Conservation (phyloP, 2,888 invertebrate genomes). For the Scaptomyza parva region DNA sequence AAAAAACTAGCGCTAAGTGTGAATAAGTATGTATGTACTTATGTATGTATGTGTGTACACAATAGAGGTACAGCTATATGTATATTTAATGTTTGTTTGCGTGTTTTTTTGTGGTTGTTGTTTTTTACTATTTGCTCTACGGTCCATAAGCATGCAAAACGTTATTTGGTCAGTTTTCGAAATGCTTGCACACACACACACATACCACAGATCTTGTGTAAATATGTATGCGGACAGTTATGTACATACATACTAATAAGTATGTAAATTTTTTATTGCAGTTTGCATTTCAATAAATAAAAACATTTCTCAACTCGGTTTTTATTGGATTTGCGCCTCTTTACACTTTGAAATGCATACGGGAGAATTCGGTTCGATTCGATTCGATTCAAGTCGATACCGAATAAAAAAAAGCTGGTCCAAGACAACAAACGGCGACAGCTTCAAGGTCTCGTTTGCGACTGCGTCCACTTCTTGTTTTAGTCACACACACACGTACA, state of each 20-base stretch:
- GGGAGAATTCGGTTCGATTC: constrained; percentile 10
- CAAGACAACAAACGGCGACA: constrained; percentile 33
- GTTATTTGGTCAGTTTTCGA: constrained; percentile 65
- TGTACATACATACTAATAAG: constrained; percentile 4
- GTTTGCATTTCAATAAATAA: constrained; percentile 59
- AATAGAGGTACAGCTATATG: constrained; percentile 1
- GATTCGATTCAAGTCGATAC: constrained; percentile 25
- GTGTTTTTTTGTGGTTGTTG: constrained; percentile 7
- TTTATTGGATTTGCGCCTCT: constrained; percentile 33
- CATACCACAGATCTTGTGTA: constrained; percentile 41
- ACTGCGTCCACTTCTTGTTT: constrained; percentile 77
- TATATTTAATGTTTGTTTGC: constrained; percentile 31
- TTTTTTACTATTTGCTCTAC: constrained; percentile 62
- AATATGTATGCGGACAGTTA: constrained; percentile 13
- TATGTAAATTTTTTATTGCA: constrained; percentile 59
- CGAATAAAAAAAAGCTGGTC: constrained; percentile 34
- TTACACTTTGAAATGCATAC: constrained; percentile 56
- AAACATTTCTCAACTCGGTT: constrained; percentile 30
- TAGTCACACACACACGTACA: constrained; percentile 20
- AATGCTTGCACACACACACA: constrained; percentile 46
- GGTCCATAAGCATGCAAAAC: constrained; percentile 63
- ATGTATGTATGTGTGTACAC: constrained; percentile 8
- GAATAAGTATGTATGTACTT: neutral
- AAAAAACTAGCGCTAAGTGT: constrained; percentile 20
- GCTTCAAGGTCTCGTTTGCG: constrained; percentile 72